These are phyloP conservation scores for Calameuta filiformis DNA, from an alignment of 2,888 invertebrate species.

Conservation along the genomic window DNA sequence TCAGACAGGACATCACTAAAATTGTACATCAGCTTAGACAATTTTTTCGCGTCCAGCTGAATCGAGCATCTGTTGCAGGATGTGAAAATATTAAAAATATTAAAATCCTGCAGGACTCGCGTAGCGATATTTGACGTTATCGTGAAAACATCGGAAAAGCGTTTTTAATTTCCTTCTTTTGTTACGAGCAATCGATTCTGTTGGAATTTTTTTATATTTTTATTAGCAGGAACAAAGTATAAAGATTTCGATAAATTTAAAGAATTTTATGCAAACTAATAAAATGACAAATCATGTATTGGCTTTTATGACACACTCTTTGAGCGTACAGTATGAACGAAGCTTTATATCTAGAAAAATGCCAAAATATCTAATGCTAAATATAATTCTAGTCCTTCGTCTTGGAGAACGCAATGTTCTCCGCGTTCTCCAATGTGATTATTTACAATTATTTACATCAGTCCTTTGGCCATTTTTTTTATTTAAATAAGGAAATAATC, in stretches of 20 bases:
- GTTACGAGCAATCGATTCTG: neutral
- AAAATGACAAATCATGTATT: neutral
- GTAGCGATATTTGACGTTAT: slow-evolving; percentile 1
- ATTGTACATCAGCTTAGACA: slow-evolving; percentile 2
- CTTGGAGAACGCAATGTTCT: neutral
- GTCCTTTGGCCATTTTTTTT: slow-evolving; percentile 17
- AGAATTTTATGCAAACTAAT: neutral
- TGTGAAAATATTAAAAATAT: slow-evolving; percentile 5
- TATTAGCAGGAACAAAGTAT: neutral
- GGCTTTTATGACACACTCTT: neutral
- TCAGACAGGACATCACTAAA: slow-evolving; percentile 52
- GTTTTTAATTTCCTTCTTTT: neutral
- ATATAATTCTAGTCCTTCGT: neutral
- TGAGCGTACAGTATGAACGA: neutral
- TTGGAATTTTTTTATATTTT: neutral
- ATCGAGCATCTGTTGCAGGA: neutral
- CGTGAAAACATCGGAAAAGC: slow-evolving; percentile 7
- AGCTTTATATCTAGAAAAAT: neutral
- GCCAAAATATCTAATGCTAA: neutral
- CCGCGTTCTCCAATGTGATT: slow-evolving; percentile 19
- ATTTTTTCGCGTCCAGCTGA: neutral
- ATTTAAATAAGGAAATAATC: slow-evolving; percentile 76
- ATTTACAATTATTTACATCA: slow-evolving; percentile 54
- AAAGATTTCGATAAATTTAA: neutral
- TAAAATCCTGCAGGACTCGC: slow-evolving; percentile 6